These are phyloP conservation scores for Magallana nippona DNA, from an alignment of 2,888 invertebrate genomes.

Conservation along the genomic window DNA sequence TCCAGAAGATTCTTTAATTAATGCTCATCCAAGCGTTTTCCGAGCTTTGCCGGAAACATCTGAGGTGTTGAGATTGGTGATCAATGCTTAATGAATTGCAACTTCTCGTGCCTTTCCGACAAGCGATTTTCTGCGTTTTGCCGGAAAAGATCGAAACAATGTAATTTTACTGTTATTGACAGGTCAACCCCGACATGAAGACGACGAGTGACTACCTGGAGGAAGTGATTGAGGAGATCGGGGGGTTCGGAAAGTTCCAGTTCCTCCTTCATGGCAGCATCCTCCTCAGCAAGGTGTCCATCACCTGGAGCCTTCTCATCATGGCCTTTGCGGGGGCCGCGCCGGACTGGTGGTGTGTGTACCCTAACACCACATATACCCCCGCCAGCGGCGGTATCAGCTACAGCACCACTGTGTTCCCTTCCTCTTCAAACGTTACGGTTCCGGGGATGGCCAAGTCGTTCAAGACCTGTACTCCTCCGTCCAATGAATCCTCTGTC, in stretches of 20 bases:
- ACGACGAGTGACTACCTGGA: constrained; percentile 56
- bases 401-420: neutral
- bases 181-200: constrained; percentile 11
- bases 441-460: neutral
- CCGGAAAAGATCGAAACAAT: no score
- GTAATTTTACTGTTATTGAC: neutral
- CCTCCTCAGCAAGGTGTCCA: constrained; percentile 51
- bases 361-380: neutral
- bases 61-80: no score
- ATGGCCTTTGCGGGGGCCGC: constrained; percentile 68
- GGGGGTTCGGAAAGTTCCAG: constrained; percentile 65
- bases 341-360: constrained; percentile 60
- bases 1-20: no score
- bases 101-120: no score
- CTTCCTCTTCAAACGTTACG: neutral
- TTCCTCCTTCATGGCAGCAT: constrained; percentile 53
- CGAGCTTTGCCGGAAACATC: no score
- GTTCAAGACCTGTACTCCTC: neutral
- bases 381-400: neutral
- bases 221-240: constrained; percentile 57
- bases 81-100: no score
- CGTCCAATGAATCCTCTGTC: constrained; percentile 6
- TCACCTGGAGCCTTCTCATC: constrained; percentile 64
- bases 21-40: no score
- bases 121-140: no score